A percentile compares a stretch with the other conserved stretches of the same genome.
phyloP scores from a whole-genome alignment of 2,888 invertebrate species.

The Ischnura elegans region DNA sequence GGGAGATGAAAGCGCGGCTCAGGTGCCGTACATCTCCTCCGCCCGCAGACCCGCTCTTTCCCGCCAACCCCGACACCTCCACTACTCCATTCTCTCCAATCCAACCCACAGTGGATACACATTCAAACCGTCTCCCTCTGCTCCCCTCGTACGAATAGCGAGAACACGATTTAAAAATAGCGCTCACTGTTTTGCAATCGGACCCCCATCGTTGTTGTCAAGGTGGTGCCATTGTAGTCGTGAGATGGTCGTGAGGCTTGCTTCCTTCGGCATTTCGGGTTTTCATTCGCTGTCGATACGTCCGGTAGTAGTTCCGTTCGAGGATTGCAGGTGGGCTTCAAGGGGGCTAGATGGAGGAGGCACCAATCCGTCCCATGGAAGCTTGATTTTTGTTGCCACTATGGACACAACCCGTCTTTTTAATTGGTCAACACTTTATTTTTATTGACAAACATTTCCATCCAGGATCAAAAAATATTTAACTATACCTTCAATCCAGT shows the following conservation, averaged over 20 bases:
- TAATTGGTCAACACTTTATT: no score
- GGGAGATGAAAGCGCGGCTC: conserved; percentile 1
- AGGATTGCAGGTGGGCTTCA: no score
- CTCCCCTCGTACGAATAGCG: background rate
- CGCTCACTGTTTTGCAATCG: background rate
- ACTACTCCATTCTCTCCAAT: background rate
- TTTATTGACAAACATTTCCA: no score
- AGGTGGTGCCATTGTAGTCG: background rate
- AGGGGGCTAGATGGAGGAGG: no score
- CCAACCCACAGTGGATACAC: background rate
- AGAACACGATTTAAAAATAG: background rate
- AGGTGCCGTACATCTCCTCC: conserved; percentile 55
- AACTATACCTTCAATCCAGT: no score
- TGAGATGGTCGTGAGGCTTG: background rate
- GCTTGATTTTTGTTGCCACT: no score
- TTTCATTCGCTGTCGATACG: background rate
- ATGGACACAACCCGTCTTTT: no score
- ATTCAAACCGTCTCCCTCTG: background rate
- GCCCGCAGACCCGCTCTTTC: conserved; percentile 37
- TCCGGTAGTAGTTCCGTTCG: no score
- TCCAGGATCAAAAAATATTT: no score
- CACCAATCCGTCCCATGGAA: no score
- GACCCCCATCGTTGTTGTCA: background rate
- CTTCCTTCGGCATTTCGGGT: background rate
- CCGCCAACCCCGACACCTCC: background rate